A percentile compares a stretch with the other conserved stretches of the same genome.
Evolutionary conservation across 2,113 vertebrate species (phyloP).

Genomic region (Piliocolobus tephrosceles): DNA sequence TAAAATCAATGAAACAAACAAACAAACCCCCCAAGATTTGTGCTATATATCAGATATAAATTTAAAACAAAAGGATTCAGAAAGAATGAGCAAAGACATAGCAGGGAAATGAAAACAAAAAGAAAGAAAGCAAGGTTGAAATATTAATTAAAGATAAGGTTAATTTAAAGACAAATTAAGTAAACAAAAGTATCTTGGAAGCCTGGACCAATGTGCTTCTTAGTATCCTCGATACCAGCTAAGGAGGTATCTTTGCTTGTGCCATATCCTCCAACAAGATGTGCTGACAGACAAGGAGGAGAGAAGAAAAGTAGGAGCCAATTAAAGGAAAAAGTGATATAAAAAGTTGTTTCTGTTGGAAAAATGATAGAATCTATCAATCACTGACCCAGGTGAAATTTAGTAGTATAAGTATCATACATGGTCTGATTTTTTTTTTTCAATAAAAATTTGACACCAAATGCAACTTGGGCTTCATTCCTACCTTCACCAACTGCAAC

Average conservation of each 20-base stretch:
- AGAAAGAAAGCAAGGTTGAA: background rate
- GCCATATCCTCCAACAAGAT: background rate
- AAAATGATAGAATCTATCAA: background rate
- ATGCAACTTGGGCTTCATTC: background rate
- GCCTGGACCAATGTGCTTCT: background rate
- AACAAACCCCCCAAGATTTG: background rate
- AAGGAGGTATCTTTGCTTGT: background rate
- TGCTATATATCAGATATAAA: background rate
- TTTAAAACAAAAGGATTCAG: background rate
- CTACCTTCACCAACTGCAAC: background rate
- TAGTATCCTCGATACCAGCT: background rate
- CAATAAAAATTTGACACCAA: slow-evolving; percentile 18
- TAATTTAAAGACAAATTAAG: background rate
- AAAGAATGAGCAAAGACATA: background rate
- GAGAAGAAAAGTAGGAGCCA: background rate
- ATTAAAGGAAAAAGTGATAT: background rate
- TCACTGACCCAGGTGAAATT: background rate
- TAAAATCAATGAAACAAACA: background rate
- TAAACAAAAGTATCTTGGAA: background rate
- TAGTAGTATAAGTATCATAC: background rate
- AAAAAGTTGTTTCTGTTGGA: background rate
- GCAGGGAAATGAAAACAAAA: slow-evolving; percentile 13
- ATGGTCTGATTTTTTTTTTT: background rate
- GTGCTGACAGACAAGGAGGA: background rate
- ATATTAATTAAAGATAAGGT: background rate